Evolutionary conservation across 2,888 invertebrate genomes (phyloP).

Genomic region (Megaustenia siamemsis): DNA sequence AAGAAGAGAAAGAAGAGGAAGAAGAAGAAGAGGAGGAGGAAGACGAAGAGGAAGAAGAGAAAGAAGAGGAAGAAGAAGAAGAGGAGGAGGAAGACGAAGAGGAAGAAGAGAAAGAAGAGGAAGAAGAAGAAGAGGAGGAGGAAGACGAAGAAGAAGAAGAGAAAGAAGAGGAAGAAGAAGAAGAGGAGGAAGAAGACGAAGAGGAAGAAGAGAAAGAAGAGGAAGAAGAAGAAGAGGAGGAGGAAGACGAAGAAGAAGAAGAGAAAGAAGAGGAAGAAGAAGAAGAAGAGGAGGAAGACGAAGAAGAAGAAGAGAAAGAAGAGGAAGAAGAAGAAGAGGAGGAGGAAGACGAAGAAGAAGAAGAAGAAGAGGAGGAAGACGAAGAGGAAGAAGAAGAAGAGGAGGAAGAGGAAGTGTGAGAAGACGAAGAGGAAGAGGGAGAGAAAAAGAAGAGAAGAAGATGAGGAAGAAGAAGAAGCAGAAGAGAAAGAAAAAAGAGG

Average conservation of each 20-base stretch:
- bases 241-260: no score
- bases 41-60: background rate
- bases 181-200: background rate
- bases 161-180: background rate
- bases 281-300: no score
- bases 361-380: no score
- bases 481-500: no score
- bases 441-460: background rate
- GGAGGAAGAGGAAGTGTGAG: no score
- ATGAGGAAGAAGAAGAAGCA: no score
- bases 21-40: background rate
- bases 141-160: background rate
- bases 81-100: background rate
- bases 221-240: no score
- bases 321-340: background rate
- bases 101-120: background rate
- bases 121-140: background rate
- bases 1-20: background rate
- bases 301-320: no score
- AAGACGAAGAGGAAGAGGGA: conserved; percentile 41
- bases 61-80: background rate
- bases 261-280: no score
- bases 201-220: background rate
- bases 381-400: no score
- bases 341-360: no score